Base-by-base conservation (phyloP, 1,140 invertebrate genomes). In the Lerema accius region DNA sequence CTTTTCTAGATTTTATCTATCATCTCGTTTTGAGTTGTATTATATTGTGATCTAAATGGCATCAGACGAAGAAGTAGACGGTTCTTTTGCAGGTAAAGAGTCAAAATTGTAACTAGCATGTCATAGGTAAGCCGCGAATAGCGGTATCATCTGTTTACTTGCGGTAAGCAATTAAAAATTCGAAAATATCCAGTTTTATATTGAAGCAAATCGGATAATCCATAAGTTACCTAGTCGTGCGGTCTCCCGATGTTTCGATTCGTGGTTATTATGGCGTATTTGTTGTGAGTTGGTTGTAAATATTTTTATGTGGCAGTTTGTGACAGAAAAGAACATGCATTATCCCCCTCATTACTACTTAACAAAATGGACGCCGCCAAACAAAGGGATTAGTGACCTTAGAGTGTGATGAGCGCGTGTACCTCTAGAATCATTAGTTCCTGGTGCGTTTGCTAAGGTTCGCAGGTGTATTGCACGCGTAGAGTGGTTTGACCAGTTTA, bases 61-160 rank as follows among this genome's bases (percentile, higher is more conserved):
- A 80, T 96, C 95, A 63, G 95, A 95, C 80, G 95, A 95, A 74
- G 94, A 95, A 92, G 92, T 95, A 76, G 95, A 95, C 77, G 95
- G 95, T 78, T 94, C 92, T 84, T 95, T 94, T 82, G 94, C 94
- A 93, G 95, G 95, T 96, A 93, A 95, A 93, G 87, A 80, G 69
- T 78, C 56, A 80, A 80, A 83, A 87, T 80, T 63, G 79, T 65
- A 71, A 65, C 78, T 91, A 91, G 87, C 84, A 90, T 90, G 87
- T 89, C 87, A 91, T 91, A 90, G 89, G 84, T 86, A 90, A 91
- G 84, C 85, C 82, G 89, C 85, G 90, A 90, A 90, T 91, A 91
- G 89, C 89, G 89, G 89, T 91, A 91, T 91, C 90, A 90, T 91
- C 87, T 91, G 89, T 91, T 91, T 91, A 91, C 89, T 88, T 91